phyloP scores from a whole-genome alignment of 2,888 invertebrate species.

The Orthonevra nobilis region DNA sequence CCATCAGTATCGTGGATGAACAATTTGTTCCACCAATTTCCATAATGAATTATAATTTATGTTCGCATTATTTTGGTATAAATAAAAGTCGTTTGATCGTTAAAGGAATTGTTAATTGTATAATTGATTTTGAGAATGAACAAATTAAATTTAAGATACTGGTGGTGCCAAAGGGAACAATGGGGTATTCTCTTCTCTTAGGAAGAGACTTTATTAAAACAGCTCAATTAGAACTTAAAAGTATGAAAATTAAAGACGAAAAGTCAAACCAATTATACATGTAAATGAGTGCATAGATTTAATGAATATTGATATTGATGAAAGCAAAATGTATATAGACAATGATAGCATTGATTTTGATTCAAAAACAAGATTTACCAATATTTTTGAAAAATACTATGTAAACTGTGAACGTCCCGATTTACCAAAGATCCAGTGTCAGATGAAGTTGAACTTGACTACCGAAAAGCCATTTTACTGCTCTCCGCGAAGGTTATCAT shows the following conservation, averaged over 20 bases:
- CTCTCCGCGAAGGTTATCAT: background rate
- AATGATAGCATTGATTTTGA: background rate
- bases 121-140: too few species aligned
- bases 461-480: background rate
- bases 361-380: background rate
- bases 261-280: background rate
- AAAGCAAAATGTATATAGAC: too few species aligned
- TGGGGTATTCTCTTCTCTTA: too few species aligned
- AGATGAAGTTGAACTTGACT: background rate
- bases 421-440: background rate
- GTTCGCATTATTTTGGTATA: slow-evolving; percentile 6
- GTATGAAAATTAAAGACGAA: background rate
- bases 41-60: background rate
- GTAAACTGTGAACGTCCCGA: background rate
- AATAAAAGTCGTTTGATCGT: too few species aligned
- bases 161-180: too few species aligned
- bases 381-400: background rate
- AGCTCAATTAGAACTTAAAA: background rate
- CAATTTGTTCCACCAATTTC: slow-evolving; percentile 7
- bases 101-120: too few species aligned
- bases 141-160: too few species aligned
- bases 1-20: slow-evolving; percentile 5
- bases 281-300: too few species aligned
- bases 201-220: too few species aligned
- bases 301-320: too few species aligned